These are phyloP conservation scores for Periparus ater DNA, from an alignment of 2,797 vertebrate species.

Conservation along the genomic window DNA sequence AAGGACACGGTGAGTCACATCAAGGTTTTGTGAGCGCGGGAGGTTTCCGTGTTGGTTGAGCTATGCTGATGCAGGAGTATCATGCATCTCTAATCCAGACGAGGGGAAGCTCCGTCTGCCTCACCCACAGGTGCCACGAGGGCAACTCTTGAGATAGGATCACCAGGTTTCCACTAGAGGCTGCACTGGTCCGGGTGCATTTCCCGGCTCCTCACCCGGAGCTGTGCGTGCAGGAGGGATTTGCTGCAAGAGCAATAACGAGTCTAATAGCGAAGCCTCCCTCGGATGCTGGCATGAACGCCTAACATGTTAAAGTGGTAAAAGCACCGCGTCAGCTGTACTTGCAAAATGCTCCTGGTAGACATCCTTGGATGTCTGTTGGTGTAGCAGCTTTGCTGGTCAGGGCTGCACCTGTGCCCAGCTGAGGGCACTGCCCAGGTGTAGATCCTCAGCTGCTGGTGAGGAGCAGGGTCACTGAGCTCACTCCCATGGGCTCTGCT, in stretches of 20 bases:
- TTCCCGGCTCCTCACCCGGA: not conserved
- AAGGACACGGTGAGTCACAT: not conserved
- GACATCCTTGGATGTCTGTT: not conserved
- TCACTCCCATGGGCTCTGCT: accelerated
- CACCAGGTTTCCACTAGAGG: slow-evolving; percentile 43
- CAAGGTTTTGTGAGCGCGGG: not conserved
- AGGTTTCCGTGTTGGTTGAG: not conserved
- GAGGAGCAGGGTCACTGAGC: not conserved
- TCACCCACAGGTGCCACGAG: not conserved
- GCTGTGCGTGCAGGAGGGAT: not conserved
- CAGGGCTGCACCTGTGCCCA: not conserved
- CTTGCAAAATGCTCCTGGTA: not conserved
- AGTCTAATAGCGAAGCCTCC: not conserved
- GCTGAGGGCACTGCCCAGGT: not conserved
- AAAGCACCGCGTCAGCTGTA: accelerated
- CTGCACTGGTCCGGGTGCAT: not conserved
- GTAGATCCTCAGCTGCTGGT: not conserved
- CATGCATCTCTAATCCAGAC: not conserved
- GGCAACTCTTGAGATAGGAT: not conserved
- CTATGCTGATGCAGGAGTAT: not conserved
- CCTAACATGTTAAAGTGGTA: not conserved
- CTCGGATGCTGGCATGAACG: not conserved
- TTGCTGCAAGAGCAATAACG: not conserved
- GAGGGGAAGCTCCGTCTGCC: not conserved
- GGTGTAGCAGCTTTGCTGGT: not conserved